Conservation (phyloP, 2,113 vertebrate species). For the Bubo blakistoni region DNA sequence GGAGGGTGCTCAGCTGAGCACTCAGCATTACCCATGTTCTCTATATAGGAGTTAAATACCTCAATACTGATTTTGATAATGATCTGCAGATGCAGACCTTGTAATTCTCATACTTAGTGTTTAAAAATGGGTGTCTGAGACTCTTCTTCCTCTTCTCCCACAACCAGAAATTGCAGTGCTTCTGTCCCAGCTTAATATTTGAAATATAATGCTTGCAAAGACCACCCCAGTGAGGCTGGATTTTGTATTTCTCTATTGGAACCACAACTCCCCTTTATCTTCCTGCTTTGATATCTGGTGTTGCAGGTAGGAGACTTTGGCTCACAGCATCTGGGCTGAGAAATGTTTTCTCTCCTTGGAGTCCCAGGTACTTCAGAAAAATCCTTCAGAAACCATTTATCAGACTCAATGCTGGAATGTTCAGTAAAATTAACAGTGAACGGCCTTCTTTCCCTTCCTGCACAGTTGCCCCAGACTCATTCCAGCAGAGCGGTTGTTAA, state of each 20-base stretch:
- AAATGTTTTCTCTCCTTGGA: constrained; percentile 35
- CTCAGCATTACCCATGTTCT: not conserved
- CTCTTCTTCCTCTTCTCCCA: not conserved
- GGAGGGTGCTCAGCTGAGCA: not conserved
- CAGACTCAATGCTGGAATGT: not conserved
- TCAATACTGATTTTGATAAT: not conserved
- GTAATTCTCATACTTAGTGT: not conserved
- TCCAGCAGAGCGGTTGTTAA: constrained; percentile 44
- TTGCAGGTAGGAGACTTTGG: not conserved
- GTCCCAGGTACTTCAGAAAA: constrained; percentile 15
- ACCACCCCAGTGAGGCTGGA: not conserved
- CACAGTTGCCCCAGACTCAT: constrained; percentile 1
- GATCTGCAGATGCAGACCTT: not conserved
- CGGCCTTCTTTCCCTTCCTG: not conserved
- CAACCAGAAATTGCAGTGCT: not conserved
- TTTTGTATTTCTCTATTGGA: not conserved
- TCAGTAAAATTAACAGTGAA: constrained; percentile 12
- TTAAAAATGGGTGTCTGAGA: not conserved
- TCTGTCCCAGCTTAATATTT: not conserved
- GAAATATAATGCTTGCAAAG: not conserved
- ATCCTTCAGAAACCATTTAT: constrained; percentile 50
- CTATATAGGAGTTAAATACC: not conserved
- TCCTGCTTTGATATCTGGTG: not conserved
- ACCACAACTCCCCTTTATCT: not conserved
- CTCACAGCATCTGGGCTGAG: constrained; percentile 57